Conservation (phyloP, 2,888 invertebrate species). For the Microctonus hyperodae region DNA sequence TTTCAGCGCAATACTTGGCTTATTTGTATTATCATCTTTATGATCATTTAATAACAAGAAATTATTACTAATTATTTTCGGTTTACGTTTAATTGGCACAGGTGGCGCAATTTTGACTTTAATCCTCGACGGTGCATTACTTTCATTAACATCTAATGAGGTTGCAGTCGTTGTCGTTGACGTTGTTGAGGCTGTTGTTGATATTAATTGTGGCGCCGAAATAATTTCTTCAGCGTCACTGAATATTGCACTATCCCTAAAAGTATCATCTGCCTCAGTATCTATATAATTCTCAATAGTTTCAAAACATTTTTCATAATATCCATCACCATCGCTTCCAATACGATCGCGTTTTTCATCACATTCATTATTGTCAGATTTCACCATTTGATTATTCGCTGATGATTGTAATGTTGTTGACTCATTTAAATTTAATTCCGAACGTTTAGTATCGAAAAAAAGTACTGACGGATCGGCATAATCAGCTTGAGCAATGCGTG, state of each 20-base stretch:
- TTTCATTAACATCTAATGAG: neutral
- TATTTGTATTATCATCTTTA: slow-evolving; percentile 31
- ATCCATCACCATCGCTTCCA: slow-evolving; percentile 48
- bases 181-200: neutral
- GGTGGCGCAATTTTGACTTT: slow-evolving; percentile 50
- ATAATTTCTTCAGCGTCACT: slow-evolving; percentile 74
- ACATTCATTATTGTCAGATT: slow-evolving; percentile 23
- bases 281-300: slow-evolving; percentile 75
- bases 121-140: neutral
- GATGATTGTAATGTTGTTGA: slow-evolving; percentile 38
- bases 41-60: neutral
- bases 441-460: slow-evolving; percentile 60
- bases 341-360: slow-evolving; percentile 19
- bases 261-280: slow-evolving; percentile 73
- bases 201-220: neutral
- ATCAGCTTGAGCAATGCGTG: slow-evolving; percentile 86
- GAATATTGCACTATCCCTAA: slow-evolving; percentile 84
- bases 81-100: slow-evolving; percentile 48
- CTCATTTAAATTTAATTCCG: slow-evolving; percentile 23
- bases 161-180: neutral
- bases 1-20: slow-evolving; percentile 51
- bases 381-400: slow-evolving; percentile 24
- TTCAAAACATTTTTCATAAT: slow-evolving; percentile 79
- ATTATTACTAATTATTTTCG: neutral
- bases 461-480: slow-evolving; percentile 83